phyloP scores from a whole-genome alignment of 2,797 vertebrate genomes.

The Leuciscus waleckii region DNA sequence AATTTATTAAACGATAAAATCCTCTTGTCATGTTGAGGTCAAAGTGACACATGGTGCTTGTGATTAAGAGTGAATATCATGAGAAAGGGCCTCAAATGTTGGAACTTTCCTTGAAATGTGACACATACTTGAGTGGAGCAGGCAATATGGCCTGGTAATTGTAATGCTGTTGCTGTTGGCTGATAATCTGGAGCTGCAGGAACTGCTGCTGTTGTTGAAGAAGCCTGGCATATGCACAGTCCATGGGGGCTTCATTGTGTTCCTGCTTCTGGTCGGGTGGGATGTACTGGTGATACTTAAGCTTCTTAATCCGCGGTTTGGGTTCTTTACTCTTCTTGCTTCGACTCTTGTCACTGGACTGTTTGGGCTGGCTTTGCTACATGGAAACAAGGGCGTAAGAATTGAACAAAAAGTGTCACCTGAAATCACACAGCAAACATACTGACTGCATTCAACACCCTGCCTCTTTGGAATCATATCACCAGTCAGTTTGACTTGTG shows the following conservation, averaged over 20 bases:
- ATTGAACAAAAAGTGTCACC: slow-evolving; percentile 42
- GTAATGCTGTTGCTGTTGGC: slow-evolving; percentile 94
- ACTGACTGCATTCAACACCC: not conserved
- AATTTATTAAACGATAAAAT: not conserved
- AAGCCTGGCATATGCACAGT: slow-evolving; percentile 91
- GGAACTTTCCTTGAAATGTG: not conserved
- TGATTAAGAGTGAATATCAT: not conserved
- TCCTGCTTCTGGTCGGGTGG: slow-evolving; percentile 97
- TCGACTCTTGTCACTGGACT: slow-evolving; percentile 86
- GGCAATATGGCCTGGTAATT: slow-evolving; percentile 89
- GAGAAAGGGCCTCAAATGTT: not conserved
- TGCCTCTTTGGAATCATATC: not conserved
- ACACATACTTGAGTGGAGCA: slow-evolving; percentile 81
- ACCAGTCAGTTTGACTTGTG: not conserved
- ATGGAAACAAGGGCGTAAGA: slow-evolving; percentile 12
- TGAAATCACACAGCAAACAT: slow-evolving; percentile 34
- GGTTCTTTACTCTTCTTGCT: slow-evolving; percentile 94
- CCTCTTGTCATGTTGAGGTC: not conserved
- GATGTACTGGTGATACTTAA: slow-evolving; percentile 99
- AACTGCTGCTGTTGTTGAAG: slow-evolving; percentile 98
- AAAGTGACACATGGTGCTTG: not conserved
- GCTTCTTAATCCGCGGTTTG: slow-evolving; percentile 91
- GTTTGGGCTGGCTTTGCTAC: slow-evolving; percentile 92
- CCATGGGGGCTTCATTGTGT: slow-evolving; percentile 88
- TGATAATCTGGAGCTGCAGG: slow-evolving; percentile 97